A percentile compares a stretch with the other conserved stretches of the same genome.
Evolutionary conservation across 2,113 vertebrate genomes (phyloP).

Genomic region (Triplophysa tibetana): DNA sequence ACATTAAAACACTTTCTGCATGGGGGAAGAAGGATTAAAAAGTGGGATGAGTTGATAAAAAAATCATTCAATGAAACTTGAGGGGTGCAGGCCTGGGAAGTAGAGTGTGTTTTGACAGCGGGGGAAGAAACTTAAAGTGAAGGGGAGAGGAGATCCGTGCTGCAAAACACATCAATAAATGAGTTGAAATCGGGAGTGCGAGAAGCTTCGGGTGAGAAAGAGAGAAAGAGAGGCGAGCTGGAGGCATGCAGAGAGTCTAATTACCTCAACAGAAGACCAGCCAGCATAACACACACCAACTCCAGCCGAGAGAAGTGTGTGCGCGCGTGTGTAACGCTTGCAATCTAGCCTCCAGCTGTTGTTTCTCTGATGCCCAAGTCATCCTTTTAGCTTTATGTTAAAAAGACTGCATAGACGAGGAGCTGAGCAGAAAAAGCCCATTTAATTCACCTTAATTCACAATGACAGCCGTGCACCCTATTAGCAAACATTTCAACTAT

Average conservation of each 20-base stretch:
- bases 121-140: conserved; percentile 50
- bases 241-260: conserved; percentile 42
- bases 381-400: conserved; percentile 10
- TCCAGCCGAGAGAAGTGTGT: conserved; percentile 14
- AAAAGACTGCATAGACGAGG: not conserved
- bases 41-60: conserved; percentile 51
- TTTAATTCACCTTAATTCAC: conserved; percentile 26
- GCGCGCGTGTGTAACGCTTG: not conserved
- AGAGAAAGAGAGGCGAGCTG: not conserved
- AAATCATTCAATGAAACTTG: conserved; percentile 53
- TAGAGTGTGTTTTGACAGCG: conserved; percentile 57
- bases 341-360: conserved; percentile 38
- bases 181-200: conserved; percentile 68
- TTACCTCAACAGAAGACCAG: conserved; percentile 49
- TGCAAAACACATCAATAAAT: conserved; percentile 80
- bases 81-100: conserved; percentile 43
- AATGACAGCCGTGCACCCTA: conserved; percentile 38
- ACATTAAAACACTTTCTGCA: conserved; percentile 20
- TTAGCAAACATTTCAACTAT: conserved; percentile 36
- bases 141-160: conserved; percentile 69
- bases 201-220: conserved; percentile 9
- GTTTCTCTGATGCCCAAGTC: conserved; percentile 33
- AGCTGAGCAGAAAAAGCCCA: not conserved
- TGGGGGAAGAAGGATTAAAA: conserved; percentile 17
- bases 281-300: conserved; percentile 33